These are phyloP conservation scores for Hartigia nigra DNA, from an alignment of 2,888 invertebrate species.

Conservation along the genomic window DNA sequence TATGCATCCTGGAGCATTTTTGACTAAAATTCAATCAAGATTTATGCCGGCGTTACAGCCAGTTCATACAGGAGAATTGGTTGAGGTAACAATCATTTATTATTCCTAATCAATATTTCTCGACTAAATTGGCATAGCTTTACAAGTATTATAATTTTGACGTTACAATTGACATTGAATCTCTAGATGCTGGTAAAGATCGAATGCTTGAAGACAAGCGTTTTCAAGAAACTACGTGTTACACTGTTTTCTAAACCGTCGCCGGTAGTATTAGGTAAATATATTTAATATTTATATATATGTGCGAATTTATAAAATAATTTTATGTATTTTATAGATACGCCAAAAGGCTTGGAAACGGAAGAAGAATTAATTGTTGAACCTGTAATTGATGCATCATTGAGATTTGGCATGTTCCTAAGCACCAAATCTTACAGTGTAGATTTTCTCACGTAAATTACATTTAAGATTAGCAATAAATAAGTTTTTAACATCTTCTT, in stretches of 20 bases:
- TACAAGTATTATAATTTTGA: not conserved
- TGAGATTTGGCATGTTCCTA: constrained; percentile 70
- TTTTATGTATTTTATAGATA: constrained; percentile 41
- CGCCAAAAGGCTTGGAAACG: constrained; percentile 67
- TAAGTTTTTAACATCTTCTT: not conserved
- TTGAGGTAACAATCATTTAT: constrained; percentile 68
- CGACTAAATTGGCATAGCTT: not conserved
- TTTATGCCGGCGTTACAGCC: constrained; percentile 77
- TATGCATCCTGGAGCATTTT: constrained; percentile 71
- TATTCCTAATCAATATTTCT: not conserved
- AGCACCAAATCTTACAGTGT: constrained; percentile 69
- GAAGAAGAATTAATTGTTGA: constrained; percentile 68
- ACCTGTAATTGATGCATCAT: constrained; percentile 67
- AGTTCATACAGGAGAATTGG: constrained; percentile 71
- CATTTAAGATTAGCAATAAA: not conserved
- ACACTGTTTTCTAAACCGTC: constrained; percentile 67
- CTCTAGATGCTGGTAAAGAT: constrained; percentile 70
- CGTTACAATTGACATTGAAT: not conserved
- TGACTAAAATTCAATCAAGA: constrained; percentile 69
- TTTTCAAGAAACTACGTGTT: constrained; percentile 55
- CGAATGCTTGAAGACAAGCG: constrained; percentile 68
- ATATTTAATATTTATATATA: constrained; percentile 12
- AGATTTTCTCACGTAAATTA: constrained; percentile 64
- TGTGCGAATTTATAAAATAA: constrained; percentile 13
- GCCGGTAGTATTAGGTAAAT: constrained; percentile 59